Conservation (phyloP, 2,113 vertebrate species). For the Morone chrysops region DNA sequence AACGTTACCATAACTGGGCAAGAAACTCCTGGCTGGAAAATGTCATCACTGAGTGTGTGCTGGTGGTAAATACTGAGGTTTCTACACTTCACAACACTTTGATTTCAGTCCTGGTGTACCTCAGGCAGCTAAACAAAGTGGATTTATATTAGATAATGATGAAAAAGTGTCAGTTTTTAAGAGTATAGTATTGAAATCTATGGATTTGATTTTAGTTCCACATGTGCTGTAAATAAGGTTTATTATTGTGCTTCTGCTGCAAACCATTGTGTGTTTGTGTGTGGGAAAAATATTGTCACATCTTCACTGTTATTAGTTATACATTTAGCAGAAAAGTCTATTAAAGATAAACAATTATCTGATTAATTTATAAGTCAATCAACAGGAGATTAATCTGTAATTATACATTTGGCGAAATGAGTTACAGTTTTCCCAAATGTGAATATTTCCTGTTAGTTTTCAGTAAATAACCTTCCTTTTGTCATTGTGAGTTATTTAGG, state of each 20-base stretch:
- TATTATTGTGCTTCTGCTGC: neutral
- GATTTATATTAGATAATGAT: neutral
- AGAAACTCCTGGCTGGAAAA: conserved; percentile 1
- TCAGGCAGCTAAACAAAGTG: neutral
- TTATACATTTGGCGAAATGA: neutral
- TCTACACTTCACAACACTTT: neutral
- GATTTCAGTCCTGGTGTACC: neutral
- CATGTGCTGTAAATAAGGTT: neutral
- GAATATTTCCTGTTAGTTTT: neutral
- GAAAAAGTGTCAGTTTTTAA: neutral
- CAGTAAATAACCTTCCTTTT: no score
- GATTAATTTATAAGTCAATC: neutral
- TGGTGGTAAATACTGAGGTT: neutral
- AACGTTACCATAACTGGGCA: conserved; percentile 14
- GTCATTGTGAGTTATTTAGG: no score
- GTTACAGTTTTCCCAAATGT: neutral
- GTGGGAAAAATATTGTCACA: no score
- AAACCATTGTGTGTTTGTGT: neutral
- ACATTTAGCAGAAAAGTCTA: neutral
- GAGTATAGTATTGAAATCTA: neutral
- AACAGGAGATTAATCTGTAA: neutral
- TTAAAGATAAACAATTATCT: neutral
- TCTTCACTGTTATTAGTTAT: neutral
- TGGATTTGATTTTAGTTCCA: neutral
- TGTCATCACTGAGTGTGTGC: neutral